phyloP scores from a whole-genome alignment of 2,888 invertebrate species.

The Stenotaenia linearis region DNA sequence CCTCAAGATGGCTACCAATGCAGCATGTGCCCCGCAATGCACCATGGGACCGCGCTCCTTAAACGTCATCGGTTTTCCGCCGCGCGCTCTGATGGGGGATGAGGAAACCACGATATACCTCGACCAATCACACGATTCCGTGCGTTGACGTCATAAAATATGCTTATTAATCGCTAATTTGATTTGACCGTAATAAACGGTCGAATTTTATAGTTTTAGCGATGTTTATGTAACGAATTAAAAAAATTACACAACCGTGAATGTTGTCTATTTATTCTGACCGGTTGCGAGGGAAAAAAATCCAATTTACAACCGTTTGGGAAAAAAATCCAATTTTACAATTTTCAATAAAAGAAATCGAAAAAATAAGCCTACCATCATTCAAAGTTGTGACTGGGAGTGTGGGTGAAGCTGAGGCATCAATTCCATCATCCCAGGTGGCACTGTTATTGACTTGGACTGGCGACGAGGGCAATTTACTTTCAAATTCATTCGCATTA shows the following conservation, averaged over 20 bases:
- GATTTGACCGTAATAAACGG: not conserved
- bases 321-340: not conserved
- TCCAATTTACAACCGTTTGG: not conserved
- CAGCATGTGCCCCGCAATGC: slow-evolving; percentile 24
- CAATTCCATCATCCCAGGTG: slow-evolving; percentile 37
- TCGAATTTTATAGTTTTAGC: not conserved
- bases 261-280: not conserved
- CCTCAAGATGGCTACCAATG: slow-evolving; percentile 26
- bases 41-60: not conserved
- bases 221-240: too few relatives aligned
- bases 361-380: slow-evolving; percentile 2
- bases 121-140: not conserved
- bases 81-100: not conserved
- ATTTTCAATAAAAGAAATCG: not conserved
- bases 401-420: slow-evolving; percentile 35
- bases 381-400: not conserved
- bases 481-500: slow-evolving; percentile 48
- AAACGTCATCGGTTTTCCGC: not conserved
- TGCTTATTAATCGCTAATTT: not conserved
- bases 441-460: slow-evolving; percentile 39
- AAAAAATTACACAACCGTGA: not conserved
- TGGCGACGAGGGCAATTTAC: slow-evolving; percentile 42
- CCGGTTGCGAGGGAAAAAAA: not conserved
- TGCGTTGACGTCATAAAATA: not conserved
- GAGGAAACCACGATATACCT: not conserved